phyloP scores from a whole-genome alignment of 2,113 vertebrate genomes.

The Toxostoma redivivum region DNA sequence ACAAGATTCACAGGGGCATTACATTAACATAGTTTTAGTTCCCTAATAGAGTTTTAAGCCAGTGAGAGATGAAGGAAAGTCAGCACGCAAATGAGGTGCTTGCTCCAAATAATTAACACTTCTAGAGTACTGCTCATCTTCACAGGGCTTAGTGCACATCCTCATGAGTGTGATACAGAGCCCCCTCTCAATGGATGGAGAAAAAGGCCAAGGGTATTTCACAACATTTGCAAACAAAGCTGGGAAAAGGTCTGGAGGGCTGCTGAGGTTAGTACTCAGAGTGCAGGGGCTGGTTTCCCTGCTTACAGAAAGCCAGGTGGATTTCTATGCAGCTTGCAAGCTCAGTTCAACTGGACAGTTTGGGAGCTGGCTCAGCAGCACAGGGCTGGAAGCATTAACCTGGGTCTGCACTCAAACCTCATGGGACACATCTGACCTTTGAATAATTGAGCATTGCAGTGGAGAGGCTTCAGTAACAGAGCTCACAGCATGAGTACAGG shows the following conservation, averaged over 20 bases:
- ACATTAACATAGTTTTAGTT: constrained; percentile 4
- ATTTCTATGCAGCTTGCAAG: neutral
- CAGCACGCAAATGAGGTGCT: neutral
- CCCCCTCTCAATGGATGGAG: neutral
- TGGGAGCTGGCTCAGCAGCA: neutral
- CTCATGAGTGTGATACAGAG: neutral
- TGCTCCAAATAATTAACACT: constrained; percentile 44
- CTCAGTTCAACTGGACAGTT: neutral
- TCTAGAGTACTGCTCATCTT: neutral
- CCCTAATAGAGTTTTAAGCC: constrained; percentile 51
- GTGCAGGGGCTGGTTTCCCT: neutral
- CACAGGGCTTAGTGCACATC: neutral
- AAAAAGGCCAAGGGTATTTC: constrained; percentile 11
- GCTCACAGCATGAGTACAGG: neutral
- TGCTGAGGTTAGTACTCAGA: neutral
- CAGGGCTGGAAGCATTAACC: neutral
- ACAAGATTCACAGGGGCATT: neutral
- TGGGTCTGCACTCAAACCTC: neutral
- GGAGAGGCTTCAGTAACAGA: neutral
- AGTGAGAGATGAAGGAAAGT: constrained; percentile 21
- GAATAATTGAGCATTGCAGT: constrained; percentile 21
- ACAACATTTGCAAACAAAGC: neutral
- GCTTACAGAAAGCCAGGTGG: neutral
- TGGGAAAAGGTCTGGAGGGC: neutral
- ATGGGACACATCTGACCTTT: constrained; percentile 32